Evolutionary conservation across 2,113 vertebrate genomes (phyloP).

Genomic region (Proteles cristata): DNA sequence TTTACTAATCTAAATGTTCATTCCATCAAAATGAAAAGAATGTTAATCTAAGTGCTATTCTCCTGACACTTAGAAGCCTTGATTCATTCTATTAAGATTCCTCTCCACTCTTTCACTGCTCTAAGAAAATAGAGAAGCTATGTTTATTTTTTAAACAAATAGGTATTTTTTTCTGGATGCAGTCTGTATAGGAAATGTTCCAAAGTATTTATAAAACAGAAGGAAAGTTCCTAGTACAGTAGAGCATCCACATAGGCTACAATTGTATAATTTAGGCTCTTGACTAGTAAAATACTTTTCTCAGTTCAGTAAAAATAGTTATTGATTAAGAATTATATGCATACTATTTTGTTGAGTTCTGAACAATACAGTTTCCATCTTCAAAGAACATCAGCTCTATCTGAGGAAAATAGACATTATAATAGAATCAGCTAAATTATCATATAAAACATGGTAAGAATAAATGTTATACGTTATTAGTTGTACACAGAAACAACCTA

Average conservation of each 20-base stretch:
- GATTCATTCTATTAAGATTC: slow-evolving; percentile 51
- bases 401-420: not conserved
- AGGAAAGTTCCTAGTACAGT: not conserved
- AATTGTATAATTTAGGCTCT: not conserved
- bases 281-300: not conserved
- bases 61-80: slow-evolving; percentile 57
- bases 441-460: not conserved
- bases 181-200: not conserved
- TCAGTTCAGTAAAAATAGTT: not conserved
- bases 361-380: not conserved
- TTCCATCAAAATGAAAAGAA: slow-evolving; percentile 56
- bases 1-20: slow-evolving; percentile 57
- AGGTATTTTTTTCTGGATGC: not conserved
- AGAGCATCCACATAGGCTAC: not conserved
- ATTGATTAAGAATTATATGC: not conserved
- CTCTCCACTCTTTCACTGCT: not conserved
- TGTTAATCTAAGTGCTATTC: slow-evolving; percentile 46
- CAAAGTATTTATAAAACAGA: not conserved
- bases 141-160: slow-evolving; percentile 54
- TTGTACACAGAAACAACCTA: not conserved
- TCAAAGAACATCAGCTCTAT: not conserved
- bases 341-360: not conserved
- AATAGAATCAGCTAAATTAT: not conserved
- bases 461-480: not conserved
- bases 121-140: not conserved